These are phyloP conservation scores for Ellobium chinense DNA, from an alignment of 2,888 invertebrate genomes.

Conservation along the genomic window DNA sequence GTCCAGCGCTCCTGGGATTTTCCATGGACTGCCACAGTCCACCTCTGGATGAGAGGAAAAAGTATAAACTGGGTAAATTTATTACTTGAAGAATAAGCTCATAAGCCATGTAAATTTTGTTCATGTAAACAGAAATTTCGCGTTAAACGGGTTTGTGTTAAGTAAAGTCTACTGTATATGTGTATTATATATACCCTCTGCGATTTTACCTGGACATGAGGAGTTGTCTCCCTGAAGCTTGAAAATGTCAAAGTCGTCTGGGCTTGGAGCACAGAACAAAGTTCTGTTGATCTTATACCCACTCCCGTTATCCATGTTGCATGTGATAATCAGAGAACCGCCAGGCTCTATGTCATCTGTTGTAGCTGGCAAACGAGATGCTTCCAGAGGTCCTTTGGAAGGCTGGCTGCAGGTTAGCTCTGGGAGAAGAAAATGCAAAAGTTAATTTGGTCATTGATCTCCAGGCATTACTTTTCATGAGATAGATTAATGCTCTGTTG, in stretches of 20 bases:
- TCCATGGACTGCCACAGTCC: conserved; percentile 56
- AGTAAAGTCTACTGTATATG: too few relatives aligned
- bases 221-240: conserved; percentile 51
- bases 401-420: conserved; percentile 16
- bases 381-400: background rate
- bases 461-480: too few relatives aligned
- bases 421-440: background rate
- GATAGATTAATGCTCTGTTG: too few relatives aligned
- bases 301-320: conserved; percentile 42
- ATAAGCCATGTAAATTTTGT: too few relatives aligned
- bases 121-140: too few relatives aligned
- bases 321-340: conserved; percentile 49
- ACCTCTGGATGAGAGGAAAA: conserved; percentile 59
- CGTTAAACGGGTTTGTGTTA: too few relatives aligned
- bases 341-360: conserved; percentile 18
- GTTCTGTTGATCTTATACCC: conserved; percentile 47
- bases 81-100: too few relatives aligned
- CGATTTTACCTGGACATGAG: conserved; percentile 54
- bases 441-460: background rate
- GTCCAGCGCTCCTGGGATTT: conserved; percentile 46
- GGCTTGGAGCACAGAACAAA: conserved; percentile 52
- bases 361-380: conserved; percentile 8
- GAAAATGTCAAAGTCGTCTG: conserved; percentile 4
- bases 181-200: too few relatives aligned
- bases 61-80: too few relatives aligned